These are phyloP conservation scores for Dipodomys ordii DNA, from an alignment of 2,113 vertebrate species.

Conservation along the genomic window DNA sequence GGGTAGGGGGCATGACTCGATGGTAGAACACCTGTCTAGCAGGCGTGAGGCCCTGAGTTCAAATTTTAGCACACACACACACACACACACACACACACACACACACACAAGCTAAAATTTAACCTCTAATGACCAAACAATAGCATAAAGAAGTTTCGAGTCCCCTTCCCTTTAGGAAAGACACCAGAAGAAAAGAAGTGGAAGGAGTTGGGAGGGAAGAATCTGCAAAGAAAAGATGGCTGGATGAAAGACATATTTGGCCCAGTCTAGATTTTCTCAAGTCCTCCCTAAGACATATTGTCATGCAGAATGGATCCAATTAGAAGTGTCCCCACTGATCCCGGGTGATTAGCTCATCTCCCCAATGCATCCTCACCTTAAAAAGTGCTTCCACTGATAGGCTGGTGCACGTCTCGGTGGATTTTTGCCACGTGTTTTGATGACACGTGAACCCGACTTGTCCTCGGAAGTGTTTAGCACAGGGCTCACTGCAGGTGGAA, in stretches of 20 bases:
- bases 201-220: neutral
- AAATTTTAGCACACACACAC: too few species aligned
- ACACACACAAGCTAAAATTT: neutral
- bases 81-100: too few species aligned
- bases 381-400: constrained; percentile 84
- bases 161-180: neutral
- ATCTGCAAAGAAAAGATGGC: neutral
- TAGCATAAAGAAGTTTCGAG: neutral
- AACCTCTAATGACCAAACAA: neutral
- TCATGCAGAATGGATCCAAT: neutral
- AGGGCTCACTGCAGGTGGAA: constrained; percentile 79
- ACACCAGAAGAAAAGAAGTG: neutral
- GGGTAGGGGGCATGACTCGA: too few species aligned
- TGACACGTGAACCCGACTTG: constrained; percentile 81
- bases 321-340: neutral
- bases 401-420: constrained; percentile 83
- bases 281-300: neutral
- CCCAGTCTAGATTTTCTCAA: neutral
- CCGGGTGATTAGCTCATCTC: neutral
- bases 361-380: constrained; percentile 79
- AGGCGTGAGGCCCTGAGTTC: too few species aligned
- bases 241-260: neutral
- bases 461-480: constrained; percentile 79
- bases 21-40: too few species aligned
- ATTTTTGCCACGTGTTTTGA: constrained; percentile 82